Evolutionary conservation across 2,113 vertebrate species (phyloP), one percentile per base, ranked within the genome.

Genomic region (Genyomyrus donnyi): DNA sequence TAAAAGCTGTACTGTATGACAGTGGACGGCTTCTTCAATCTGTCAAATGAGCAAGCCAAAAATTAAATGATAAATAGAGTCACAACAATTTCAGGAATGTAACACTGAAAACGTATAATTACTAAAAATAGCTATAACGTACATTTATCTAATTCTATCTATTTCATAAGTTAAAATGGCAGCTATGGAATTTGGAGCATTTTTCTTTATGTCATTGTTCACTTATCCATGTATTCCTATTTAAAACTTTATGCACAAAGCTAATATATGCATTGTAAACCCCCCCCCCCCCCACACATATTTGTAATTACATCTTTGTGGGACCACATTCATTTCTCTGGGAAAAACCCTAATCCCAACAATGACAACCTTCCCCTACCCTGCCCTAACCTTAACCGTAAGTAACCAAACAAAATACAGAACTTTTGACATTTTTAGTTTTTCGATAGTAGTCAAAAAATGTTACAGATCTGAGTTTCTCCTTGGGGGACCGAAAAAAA

Each of bases 11-110:
- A 89, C 88, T 66, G 35, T 19, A 62, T 77, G 45, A 85, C 88
- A 91, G 92, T 92, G 90, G 90, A 94, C 91, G 90, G 46, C 24
- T 24, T 48, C 45, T 85, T 85, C 9, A 85, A 49, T 48, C 9
- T 85, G 11, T 46, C 39, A 4, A 48, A 85, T 48, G 17, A 42
- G 35, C 5, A 83, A 21, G 42, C 24, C 46, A 46, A 48, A 48
- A 21, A n/a, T 3, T 24, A n/a, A 85, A n/a, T 11, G 19, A 46
- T 48, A 85, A 85, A 48, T 48, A 2, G 39, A 48, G 21, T 85
- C 2, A 48, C 45, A 85, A 48, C 45, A 85, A 85, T 85, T 85
- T 85, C 45, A 48, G 66, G 86, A 85, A 85, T 85, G 7, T 48
- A n/a, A 21, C 8, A 85, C 45, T 85, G 35, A 24, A 48, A 85